Evolutionary conservation across 2,113 vertebrate genomes (phyloP).

Genomic region (Bolborhynchus lineola): DNA sequence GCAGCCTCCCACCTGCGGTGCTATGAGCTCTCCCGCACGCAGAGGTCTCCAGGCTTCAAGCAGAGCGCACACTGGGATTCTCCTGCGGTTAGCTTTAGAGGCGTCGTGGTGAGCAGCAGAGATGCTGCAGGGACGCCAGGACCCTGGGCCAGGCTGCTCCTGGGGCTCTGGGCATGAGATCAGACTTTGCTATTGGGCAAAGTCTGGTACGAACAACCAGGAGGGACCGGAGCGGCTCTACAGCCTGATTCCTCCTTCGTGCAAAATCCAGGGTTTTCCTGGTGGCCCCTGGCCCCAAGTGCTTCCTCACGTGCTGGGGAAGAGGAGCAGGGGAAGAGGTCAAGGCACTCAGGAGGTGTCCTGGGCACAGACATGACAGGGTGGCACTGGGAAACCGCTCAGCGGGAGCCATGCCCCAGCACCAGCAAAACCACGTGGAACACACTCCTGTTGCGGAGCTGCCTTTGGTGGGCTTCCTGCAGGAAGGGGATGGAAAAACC

Average conservation of each 20-base stretch:
- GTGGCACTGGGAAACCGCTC: neutral
- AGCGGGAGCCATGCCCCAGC: rapidly evolving
- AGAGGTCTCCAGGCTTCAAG: neutral
- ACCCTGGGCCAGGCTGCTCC: neutral
- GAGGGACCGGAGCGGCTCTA: neutral
- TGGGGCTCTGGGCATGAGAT: neutral
- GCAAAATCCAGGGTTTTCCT: rapidly evolving
- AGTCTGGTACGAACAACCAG: neutral
- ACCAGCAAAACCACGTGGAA: neutral
- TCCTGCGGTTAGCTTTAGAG: neutral
- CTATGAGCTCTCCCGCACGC: rapidly evolving
- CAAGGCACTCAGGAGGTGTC: neutral
- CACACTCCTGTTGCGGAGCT: rapidly evolving
- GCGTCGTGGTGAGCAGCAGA: rapidly evolving
- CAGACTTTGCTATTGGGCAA: neutral
- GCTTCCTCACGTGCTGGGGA: neutral
- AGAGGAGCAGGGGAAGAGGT: neutral
- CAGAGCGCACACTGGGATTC: neutral
- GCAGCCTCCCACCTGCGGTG: neutral
- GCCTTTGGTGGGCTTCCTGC: neutral
- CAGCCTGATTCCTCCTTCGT: neutral
- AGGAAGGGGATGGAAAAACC: neutral
- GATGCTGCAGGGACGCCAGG: neutral
- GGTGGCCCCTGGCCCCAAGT: neutral
- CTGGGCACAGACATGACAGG: neutral